Evolutionary conservation across 2,113 vertebrate species (phyloP).

Genomic region (Cephalopterus ornatus): DNA sequence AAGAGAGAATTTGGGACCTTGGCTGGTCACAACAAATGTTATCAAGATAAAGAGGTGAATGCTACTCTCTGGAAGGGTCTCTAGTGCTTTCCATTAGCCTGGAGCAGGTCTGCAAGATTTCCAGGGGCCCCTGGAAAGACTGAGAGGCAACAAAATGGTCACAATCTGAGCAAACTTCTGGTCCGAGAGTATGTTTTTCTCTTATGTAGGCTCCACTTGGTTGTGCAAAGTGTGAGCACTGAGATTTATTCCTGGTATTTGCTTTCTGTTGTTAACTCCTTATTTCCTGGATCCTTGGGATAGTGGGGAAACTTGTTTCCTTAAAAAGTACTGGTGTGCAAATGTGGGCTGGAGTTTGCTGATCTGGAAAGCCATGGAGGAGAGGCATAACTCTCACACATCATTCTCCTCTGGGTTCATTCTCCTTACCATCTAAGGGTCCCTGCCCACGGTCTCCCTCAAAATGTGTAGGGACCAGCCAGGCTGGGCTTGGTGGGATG

Average conservation of each 20-base stretch:
- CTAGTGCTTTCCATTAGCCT: neutral
- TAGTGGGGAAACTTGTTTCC: neutral
- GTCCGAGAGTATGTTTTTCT: neutral
- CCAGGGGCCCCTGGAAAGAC: accelerated
- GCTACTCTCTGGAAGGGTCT: neutral
- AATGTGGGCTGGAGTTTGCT: accelerated
- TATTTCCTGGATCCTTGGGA: neutral
- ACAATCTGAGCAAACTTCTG: neutral
- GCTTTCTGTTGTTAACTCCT: neutral
- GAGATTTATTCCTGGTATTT: neutral
- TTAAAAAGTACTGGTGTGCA: neutral
- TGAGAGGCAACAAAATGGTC: neutral
- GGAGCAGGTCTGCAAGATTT: accelerated
- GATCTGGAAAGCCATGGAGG: neutral
- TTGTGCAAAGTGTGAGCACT: neutral
- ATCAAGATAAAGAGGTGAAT: neutral
- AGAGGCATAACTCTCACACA: neutral
- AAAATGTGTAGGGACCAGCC: neutral
- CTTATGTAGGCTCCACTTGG: neutral
- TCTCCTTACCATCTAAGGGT: neutral
- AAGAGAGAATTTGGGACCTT: neutral
- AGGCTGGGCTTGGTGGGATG: neutral
- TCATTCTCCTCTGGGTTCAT: neutral
- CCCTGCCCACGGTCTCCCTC: neutral
- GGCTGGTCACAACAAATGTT: neutral